phyloP scores from a whole-genome alignment of 1,140 invertebrate species.

The Coelopa frigida region DNA sequence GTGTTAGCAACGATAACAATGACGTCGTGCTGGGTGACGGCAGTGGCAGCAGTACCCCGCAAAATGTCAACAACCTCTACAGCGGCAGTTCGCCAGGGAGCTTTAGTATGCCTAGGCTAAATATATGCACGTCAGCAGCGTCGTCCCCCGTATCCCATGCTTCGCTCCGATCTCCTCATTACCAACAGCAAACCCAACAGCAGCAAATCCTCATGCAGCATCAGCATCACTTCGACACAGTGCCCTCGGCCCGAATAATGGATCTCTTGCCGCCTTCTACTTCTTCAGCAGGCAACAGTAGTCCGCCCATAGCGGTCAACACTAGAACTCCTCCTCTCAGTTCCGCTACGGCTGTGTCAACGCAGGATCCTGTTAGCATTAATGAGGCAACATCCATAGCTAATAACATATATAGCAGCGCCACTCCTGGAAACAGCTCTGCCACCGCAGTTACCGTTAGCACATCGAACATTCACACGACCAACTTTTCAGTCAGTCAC shows the following conservation, averaged over 20 bases:
- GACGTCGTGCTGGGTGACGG: background rate
- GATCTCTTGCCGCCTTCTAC: background rate
- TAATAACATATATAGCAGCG: too few relatives aligned
- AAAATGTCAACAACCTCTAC: background rate
- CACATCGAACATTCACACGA: slow-evolving; percentile 11
- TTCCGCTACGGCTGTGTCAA: too few relatives aligned
- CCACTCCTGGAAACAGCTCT: background rate
- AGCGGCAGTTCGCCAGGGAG: background rate
- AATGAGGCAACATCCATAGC: too few relatives aligned
- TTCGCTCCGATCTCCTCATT: background rate
- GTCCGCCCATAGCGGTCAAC: too few relatives aligned
- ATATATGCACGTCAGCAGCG: background rate
- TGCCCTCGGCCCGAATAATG: background rate
- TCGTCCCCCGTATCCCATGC: slow-evolving; percentile 1
- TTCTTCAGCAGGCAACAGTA: background rate
- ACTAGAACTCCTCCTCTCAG: too few relatives aligned
- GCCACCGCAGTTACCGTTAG: background rate
- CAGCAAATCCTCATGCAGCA: too few relatives aligned
- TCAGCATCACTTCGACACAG: background rate
- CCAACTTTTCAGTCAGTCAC: slow-evolving; percentile 33
- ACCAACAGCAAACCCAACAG: background rate
- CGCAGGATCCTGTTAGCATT: too few relatives aligned
- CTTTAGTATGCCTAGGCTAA: slow-evolving; percentile 4
- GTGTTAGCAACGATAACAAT: background rate
- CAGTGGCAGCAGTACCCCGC: slow-evolving; percentile 1